Percentiles rank a stretch among this genome's conserved stretches.
Evolutionary conservation across 2,797 vertebrate species (phyloP).

Genomic region (Sebastes elongatus): DNA sequence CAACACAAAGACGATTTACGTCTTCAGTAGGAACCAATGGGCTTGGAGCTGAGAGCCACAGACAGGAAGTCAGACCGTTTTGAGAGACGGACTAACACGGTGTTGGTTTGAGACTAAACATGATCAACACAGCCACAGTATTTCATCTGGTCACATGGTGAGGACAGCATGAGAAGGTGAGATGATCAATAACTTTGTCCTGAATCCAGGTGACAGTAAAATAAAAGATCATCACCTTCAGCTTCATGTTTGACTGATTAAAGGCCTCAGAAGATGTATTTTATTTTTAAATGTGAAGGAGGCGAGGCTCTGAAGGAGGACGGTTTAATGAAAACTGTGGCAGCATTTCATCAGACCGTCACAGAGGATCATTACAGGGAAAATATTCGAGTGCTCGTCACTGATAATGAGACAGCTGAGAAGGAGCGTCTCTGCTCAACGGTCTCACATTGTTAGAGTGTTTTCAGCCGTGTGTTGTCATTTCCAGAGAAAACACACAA

Average conservation of each 20-base stretch:
- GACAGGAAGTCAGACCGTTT: not conserved
- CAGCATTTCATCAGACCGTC: not conserved
- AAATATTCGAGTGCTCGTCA: not conserved
- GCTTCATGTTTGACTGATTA: not conserved
- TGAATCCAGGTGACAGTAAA: not conserved
- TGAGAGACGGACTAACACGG: not conserved
- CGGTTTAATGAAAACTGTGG: not conserved
- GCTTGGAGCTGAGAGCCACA: too few relatives aligned
- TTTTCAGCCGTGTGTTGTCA: not conserved
- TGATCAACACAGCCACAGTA: not conserved
- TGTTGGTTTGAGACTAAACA: not conserved
- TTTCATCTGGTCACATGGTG: not conserved
- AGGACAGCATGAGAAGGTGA: not conserved
- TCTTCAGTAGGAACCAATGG: too few relatives aligned
- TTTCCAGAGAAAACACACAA: not conserved
- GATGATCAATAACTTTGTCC: not conserved
- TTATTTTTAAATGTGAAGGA: not conserved
- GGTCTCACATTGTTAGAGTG: not conserved
- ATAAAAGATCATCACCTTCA: not conserved
- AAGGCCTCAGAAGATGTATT: not conserved
- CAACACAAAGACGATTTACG: too few relatives aligned
- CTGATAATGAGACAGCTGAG: constrained; percentile 11
- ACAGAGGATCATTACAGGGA: not conserved
- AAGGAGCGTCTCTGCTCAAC: not conserved
- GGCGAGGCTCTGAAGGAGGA: not conserved